A percentile compares a stretch with the other conserved stretches of the same genome.
These are phyloP conservation scores for Catharus fuscescens DNA, from an alignment of 2,113 vertebrate genomes.

Conservation along the genomic window DNA sequence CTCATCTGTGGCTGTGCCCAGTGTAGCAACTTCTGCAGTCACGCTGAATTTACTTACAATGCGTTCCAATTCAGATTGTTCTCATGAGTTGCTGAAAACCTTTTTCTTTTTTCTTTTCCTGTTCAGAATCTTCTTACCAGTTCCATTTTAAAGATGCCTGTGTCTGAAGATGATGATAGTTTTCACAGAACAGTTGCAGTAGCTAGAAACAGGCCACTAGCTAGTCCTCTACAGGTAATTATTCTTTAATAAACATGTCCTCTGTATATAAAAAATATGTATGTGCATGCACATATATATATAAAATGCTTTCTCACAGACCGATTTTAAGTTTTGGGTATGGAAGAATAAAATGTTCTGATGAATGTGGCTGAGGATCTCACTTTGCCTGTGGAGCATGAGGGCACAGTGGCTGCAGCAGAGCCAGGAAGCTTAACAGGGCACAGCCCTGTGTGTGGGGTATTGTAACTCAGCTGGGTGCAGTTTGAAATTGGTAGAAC, in stretches of 20 bases:
- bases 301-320: background rate
- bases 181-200: constrained; percentile 85
- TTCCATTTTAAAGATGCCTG: constrained; percentile 86
- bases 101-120: background rate
- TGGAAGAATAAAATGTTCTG: background rate
- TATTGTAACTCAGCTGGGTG: background rate
- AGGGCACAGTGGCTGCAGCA: background rate
- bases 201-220: constrained; percentile 80
- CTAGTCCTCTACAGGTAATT: constrained; percentile 89
- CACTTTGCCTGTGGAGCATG: background rate
- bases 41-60: background rate
- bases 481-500: background rate
- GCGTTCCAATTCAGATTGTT: background rate
- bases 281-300: background rate
- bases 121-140: constrained; percentile 91
- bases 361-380: background rate
- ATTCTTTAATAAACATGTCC: background rate
- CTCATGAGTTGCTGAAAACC: background rate
- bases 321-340: background rate
- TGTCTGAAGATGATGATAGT: constrained; percentile 84
- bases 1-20: accelerated
- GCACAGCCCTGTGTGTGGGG: accelerated
- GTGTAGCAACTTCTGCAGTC: background rate
- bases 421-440: background rate
- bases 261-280: background rate